Conservation (phyloP, 2,113 vertebrate species). For the Perccottus glenii region DNA sequence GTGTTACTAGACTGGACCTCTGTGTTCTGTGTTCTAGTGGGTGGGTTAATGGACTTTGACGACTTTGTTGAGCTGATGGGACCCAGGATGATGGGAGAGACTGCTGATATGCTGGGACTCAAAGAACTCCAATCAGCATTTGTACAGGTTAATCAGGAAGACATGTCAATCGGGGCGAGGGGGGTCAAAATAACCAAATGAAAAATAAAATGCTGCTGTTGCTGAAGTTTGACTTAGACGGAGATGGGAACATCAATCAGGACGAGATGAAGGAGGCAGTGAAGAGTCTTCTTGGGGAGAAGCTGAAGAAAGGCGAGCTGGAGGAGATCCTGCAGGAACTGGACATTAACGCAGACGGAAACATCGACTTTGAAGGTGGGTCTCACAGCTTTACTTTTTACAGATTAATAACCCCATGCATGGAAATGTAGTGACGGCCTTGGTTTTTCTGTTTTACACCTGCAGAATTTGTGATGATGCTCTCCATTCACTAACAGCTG, state of each 20-base stretch:
- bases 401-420: no score
- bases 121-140: constrained; percentile 92
- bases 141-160: constrained; percentile 80
- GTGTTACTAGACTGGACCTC: background rate
- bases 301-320: constrained; percentile 91
- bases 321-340: constrained; percentile 94
- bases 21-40: constrained; percentile 62
- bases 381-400: background rate
- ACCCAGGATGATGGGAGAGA: constrained; percentile 79
- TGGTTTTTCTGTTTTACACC: constrained; percentile 3
- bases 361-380: constrained; percentile 94
- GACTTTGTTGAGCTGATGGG: constrained; percentile 81
- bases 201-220: no score
- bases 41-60: constrained; percentile 80
- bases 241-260: constrained; percentile 74
- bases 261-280: constrained; percentile 71
- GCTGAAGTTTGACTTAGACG: constrained; percentile 72
- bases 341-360: constrained; percentile 92
- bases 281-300: constrained; percentile 79
- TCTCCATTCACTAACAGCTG: constrained; percentile 70
- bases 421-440: no score
- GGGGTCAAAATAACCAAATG: no score
- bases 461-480: constrained; percentile 84
- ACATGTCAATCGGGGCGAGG: background rate
- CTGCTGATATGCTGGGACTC: constrained; percentile 90